A percentile compares a stretch with the other conserved stretches of the same genome.
Conservation (phyloP, 92 coral and sea anemone species). For the Porites evermanni region DNA sequence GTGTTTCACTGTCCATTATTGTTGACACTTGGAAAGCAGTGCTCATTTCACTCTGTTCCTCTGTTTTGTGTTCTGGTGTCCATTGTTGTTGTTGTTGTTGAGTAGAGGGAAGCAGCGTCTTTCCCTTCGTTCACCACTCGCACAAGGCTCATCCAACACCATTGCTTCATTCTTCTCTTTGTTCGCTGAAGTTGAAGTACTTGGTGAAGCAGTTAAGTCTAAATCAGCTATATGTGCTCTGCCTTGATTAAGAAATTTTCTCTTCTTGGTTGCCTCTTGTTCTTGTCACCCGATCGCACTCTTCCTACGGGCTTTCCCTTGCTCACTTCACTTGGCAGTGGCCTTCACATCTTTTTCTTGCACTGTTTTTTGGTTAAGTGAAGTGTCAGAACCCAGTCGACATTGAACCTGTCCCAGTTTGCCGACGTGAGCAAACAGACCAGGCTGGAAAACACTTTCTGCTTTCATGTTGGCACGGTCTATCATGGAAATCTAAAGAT, state of each 20-base stretch:
- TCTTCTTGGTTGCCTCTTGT: conserved; percentile 36
- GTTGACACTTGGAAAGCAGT: conserved; percentile 29
- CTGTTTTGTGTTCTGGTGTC: conserved; percentile 22
- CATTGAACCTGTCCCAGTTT: conserved; percentile 43
- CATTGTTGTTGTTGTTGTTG: conserved; percentile 15
- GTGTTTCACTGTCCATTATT: conserved; percentile 46
- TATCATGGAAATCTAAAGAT: conserved; percentile 55
- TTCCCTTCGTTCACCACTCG: conserved; percentile 24
- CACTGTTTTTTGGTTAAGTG: conserved; percentile 21
- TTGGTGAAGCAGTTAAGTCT: conserved; percentile 11
- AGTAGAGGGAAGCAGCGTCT: conserved; percentile 23
- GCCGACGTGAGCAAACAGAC: conserved; percentile 52
- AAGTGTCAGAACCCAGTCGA: conserved; percentile 25
- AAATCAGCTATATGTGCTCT: conserved; percentile 16
- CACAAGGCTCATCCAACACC: conserved; percentile 29
- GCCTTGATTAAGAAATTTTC: conserved; percentile 38
- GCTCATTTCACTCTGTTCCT: conserved; percentile 42
- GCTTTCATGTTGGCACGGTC: conserved; percentile 44
- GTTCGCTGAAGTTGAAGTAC: neutral
- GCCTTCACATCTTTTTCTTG: conserved; percentile 32
- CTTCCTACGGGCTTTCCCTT: conserved; percentile 30
- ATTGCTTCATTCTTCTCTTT: conserved; percentile 21
- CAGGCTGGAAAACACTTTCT: conserved; percentile 37
- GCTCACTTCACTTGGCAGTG: neutral
- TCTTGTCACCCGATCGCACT: conserved; percentile 23